These are phyloP conservation scores for Doris montereyensis DNA, from an alignment of 2,888 invertebrate genomes.

Conservation along the genomic window DNA sequence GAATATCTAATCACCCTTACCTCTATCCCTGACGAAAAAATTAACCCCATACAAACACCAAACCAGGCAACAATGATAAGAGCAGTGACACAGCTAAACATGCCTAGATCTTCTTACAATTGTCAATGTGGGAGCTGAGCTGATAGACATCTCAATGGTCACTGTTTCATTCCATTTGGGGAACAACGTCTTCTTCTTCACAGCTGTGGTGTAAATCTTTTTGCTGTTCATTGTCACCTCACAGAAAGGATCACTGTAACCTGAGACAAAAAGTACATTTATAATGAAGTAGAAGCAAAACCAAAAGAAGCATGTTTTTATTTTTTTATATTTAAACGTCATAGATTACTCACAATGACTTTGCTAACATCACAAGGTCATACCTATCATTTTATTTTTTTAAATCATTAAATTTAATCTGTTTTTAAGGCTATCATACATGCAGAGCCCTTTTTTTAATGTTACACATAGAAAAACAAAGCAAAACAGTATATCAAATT, in stretches of 20 bases:
- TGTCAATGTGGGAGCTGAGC: slow-evolving; percentile 72
- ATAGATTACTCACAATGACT: not conserved
- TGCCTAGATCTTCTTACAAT: no score
- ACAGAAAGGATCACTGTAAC: slow-evolving; percentile 77
- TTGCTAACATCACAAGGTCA: not conserved
- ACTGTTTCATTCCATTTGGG: slow-evolving; percentile 77
- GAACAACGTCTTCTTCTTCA: slow-evolving; percentile 76
- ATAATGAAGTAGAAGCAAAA: not conserved
- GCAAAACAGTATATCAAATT: no score
- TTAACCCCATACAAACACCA: no score
- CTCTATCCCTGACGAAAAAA: no score
- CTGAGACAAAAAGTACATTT: slow-evolving; percentile 54
- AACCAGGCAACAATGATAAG: no score
- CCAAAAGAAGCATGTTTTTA: no score
- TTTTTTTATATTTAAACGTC: not conserved
- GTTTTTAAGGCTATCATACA: no score
- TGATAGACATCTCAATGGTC: slow-evolving; percentile 74
- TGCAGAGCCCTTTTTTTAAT: no score
- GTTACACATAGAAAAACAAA: no score
- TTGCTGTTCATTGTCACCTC: slow-evolving; percentile 75
- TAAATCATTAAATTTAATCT: no score
- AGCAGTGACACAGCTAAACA: no score
- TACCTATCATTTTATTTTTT: not conserved
- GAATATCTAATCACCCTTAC: no score
- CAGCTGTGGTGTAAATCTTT: slow-evolving; percentile 75